Percentiles rank a stretch among this genome's conserved stretches.
These are phyloP conservation scores for Cynopterus sphinx DNA, from an alignment of 2,797 vertebrate species.

Conservation along the genomic window DNA sequence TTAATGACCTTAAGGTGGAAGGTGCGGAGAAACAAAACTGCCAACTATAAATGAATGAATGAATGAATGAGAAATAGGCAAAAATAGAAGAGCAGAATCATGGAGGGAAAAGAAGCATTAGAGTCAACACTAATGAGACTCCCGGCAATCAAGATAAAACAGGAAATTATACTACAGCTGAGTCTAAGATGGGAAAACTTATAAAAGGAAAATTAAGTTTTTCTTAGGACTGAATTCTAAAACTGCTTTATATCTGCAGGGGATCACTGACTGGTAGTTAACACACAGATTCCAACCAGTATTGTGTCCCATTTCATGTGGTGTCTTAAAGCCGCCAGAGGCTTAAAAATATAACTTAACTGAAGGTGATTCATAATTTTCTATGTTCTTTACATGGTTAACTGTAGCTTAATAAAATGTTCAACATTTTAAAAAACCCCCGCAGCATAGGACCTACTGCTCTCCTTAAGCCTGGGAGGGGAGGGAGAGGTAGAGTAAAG, in stretches of 20 bases:
- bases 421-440: not conserved
- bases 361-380: not conserved
- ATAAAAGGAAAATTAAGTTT: not conserved
- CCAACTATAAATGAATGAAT: not conserved
- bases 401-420: not conserved
- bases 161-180: not conserved
- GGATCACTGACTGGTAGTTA: not conserved
- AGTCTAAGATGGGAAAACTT: not conserved
- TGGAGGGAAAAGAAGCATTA: not conserved
- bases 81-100: not conserved
- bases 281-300: rapidly evolving
- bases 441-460: not conserved
- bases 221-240: not conserved
- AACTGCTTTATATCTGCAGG: not conserved
- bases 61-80: not conserved
- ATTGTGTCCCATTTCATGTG: not conserved
- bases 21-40: not conserved
- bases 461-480: not conserved
- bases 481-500: not conserved
- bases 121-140: not conserved
- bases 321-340: not conserved
- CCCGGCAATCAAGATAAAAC: not conserved
- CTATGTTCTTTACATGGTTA: not conserved
- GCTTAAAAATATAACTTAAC: not conserved
- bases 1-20: not conserved